Evolutionary conservation across 2,113 vertebrate species (phyloP), one percentile per base, ranked within the genome.

Genomic region (Tychaedon coryphoeus): DNA sequence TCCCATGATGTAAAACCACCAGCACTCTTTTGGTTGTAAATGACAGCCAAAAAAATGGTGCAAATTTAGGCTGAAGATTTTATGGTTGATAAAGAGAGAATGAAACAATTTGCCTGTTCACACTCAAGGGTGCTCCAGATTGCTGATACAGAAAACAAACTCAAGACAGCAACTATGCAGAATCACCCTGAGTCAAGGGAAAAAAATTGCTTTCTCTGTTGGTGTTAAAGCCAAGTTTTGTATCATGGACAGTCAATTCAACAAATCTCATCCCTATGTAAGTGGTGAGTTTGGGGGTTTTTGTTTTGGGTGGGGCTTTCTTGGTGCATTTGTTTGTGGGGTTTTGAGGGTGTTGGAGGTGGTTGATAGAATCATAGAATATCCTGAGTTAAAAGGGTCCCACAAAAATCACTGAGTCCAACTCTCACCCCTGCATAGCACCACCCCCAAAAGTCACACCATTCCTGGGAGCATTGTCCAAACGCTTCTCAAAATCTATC

Each of bases 401-500:
- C 36, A 58, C 33, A 45, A 58, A 19, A 38, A 73, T 38, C 33
- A n/a, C 16, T 0, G 0, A 58, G 15, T n/a, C 45, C 51, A 51
- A 14, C 33, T n/a, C 36, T 26, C 16, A 19, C 29, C 23, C 36
- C 10, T 45, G 51, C 33, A 65, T 6, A 50, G 22, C 18, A 58
- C 12, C 54, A 36, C 42, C 19, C 12, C 6, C 36, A 45, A 13
- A 31, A 51, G 36, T 25, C 23, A 7, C 23, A n/a, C 8, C 16
- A n/a, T 10, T 22, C 13, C 60, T 38, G 28, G 40, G 19, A 51
- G 33, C 33, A 19, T 4, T 50, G 22, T 23, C 18, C 26, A 80
- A 80, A 33, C 0, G 0, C 22, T 57, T 72, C 43, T 36, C 5
- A 12, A 43, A 43, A 23, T 48, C 31, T 33, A 36, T 15, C 26